Conservation (phyloP, 1,140 invertebrate species). For the Drosophila kikkawai region DNA sequence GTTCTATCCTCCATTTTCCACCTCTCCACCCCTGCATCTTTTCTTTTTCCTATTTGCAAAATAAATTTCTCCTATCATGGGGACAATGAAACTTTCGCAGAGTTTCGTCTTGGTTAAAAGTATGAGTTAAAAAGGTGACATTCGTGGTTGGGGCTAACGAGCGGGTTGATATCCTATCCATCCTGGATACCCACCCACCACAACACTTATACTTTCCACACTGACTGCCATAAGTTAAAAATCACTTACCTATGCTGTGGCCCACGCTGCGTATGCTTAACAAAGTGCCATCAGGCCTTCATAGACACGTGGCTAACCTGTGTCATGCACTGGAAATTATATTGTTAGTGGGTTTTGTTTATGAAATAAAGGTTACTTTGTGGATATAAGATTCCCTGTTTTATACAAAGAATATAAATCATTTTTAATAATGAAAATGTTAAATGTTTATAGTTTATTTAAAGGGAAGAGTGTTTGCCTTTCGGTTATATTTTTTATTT, state of each 20-base stretch:
- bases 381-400: too few relatives aligned
- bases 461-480: too few relatives aligned
- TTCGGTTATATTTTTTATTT: too few relatives aligned
- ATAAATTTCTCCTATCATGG: conserved; percentile 37
- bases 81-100: conserved; percentile 36
- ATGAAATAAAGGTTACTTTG: not conserved
- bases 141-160: conserved; percentile 1
- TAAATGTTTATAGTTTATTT: too few relatives aligned
- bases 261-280: conserved; percentile 52
- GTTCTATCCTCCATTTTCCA: conserved; percentile 15
- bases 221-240: conserved; percentile 63
- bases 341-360: too few relatives aligned
- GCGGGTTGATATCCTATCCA: not conserved
- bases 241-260: conserved; percentile 49
- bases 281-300: conserved; percentile 41
- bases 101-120: conserved; percentile 11
- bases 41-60: conserved; percentile 15
- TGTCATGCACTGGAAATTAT: not conserved
- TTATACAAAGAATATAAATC: too few relatives aligned
- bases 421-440: too few relatives aligned
- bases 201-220: conserved; percentile 43
- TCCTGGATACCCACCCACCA: too few relatives aligned
- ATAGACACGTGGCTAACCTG: conserved; percentile 5
- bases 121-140: conserved; percentile 1
- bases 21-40: too few relatives aligned